Percentiles rank a stretch among this genome's conserved stretches.
Conservation (phyloP, 2,113 vertebrate species). For the Caracal caracal region DNA sequence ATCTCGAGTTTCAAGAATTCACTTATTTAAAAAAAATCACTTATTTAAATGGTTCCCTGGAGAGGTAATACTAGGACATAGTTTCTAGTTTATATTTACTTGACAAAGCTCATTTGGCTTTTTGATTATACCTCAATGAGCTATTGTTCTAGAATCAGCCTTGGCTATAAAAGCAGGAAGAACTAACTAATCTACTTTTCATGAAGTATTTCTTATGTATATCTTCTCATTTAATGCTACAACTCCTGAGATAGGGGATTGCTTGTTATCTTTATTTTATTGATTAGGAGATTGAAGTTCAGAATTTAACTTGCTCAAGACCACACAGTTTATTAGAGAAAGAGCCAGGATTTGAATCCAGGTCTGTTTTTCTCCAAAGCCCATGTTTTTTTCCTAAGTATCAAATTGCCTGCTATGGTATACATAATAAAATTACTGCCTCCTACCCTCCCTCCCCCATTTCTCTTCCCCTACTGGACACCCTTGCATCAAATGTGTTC, state of each 20-base stretch:
- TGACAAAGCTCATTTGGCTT: neutral
- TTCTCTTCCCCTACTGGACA: neutral
- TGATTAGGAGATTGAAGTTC: neutral
- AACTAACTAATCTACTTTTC: neutral
- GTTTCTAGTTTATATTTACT: neutral
- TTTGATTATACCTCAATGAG: neutral
- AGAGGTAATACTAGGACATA: neutral
- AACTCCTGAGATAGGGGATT: neutral
- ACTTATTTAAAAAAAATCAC: neutral
- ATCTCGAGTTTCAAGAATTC: neutral
- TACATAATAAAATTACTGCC: neutral
- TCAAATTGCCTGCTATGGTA: neutral
- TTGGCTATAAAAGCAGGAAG: neutral
- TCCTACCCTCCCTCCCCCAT: accelerated
- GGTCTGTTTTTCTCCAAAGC: neutral
- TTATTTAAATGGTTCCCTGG: neutral
- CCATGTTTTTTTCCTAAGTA: neutral
- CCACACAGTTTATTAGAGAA: neutral
- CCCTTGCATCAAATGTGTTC: neutral
- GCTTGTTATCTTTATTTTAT: neutral
- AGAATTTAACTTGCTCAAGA: neutral
- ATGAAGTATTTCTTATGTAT: neutral
- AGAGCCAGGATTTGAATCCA: neutral
- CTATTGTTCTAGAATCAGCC: neutral
- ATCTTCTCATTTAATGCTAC: neutral